Conservation (phyloP, 2,888 invertebrate genomes). For the Eulithis prunata region DNA sequence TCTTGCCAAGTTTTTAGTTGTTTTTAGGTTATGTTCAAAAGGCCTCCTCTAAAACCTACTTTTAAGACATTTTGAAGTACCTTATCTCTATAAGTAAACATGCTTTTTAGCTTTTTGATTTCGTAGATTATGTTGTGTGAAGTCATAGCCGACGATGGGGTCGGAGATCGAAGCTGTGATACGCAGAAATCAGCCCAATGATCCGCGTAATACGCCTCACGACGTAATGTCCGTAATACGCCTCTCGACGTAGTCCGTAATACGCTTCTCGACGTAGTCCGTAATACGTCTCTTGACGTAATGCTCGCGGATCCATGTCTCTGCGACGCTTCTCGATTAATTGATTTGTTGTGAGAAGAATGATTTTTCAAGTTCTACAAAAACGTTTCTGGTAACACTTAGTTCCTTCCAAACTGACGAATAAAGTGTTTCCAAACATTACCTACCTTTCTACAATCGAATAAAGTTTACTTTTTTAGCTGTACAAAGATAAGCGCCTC, state of each 20-base stretch:
- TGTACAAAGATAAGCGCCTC: no score
- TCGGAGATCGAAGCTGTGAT: not conserved
- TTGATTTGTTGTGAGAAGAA: slow-evolving; percentile 8
- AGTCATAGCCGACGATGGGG: not conserved
- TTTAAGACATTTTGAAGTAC: no score
- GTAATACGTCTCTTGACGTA: slow-evolving; percentile 19
- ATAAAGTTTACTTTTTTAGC: no score
- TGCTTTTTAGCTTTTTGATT: no score
- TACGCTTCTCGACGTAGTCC: slow-evolving; percentile 12
- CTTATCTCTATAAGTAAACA: no score
- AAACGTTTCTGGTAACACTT: not conserved
- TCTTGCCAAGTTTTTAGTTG: no score
- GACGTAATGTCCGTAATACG: slow-evolving; percentile 16
- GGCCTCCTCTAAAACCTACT: no score
- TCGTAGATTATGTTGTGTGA: no score
- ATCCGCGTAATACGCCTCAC: slow-evolving; percentile 21
- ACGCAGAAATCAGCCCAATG: slow-evolving; percentile 15
- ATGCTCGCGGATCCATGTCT: slow-evolving; percentile 10
- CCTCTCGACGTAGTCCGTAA: slow-evolving; percentile 18
- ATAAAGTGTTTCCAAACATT: no score
- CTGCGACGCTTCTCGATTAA: not conserved
- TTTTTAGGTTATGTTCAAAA: no score
- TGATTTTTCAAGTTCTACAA: slow-evolving; percentile 2
- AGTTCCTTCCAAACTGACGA: no score
- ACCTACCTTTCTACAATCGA: no score